Base-by-base conservation (phyloP, 2,113 vertebrate genomes). In the Bufo bufo region DNA sequence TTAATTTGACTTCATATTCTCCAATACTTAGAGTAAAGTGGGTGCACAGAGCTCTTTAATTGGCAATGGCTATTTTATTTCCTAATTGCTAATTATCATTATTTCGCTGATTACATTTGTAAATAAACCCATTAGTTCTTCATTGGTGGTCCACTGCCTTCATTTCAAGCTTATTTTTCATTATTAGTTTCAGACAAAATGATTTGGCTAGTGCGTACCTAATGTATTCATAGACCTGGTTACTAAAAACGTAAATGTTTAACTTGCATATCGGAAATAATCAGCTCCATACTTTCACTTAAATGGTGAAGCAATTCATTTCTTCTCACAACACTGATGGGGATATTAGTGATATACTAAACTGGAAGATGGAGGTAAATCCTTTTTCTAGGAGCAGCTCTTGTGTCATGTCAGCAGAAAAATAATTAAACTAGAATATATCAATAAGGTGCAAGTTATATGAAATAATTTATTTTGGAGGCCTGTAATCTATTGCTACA, bases 181-280 rank as follows among this genome's bases (percentile, higher is more conserved):
- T 88, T 82, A 82, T 82, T 88, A 59, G 82, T 88, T 75, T 61
- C 59, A 59, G 54, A 13, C 86, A 82, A 65, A 61, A 63, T 23
- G 33, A 75, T 88, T 74, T 88, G 14, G 52, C 61, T 72, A 87
- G 47, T 74, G 66, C 12, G 59, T 69, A 23, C 65, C 74, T 88
- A 84, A 88, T 88, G 50, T 84, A 88, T 84, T 88, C 80, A 88
- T 84, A 77, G 81, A 23, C 17, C 59, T 84, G 49, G 72, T 58
- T 88, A 63, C 49, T 83, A 82, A 75, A 33, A 50, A 72, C 63
- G 54, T 77, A 33, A 88, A 88, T 66, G 82, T 84, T 66, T 77
- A 84, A 88, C 82, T 77, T 84, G 87, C 72, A 72, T 84, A 84
- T 88, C 69, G 72, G 80, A 88, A 83, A 84, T 84, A 88, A 88